A percentile compares a stretch with the other conserved stretches of the same genome.
These are phyloP conservation scores for Sarcophaga subvicina DNA, from an alignment of 2,888 invertebrate species.

Conservation along the genomic window DNA sequence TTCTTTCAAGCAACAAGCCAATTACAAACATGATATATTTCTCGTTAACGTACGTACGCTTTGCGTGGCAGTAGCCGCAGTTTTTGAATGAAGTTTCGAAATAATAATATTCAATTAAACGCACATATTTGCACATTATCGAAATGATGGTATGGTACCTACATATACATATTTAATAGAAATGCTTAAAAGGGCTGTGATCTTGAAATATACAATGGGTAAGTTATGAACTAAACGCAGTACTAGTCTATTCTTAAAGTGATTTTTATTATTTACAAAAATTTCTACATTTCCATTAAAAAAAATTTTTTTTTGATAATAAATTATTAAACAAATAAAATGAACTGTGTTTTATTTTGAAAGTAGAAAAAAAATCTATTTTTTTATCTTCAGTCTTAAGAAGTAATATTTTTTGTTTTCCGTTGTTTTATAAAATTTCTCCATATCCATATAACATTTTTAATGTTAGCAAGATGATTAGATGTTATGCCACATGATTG, in stretches of 20 bases:
- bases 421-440: too few relatives aligned
- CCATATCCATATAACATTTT: too few relatives aligned
- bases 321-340: constrained; percentile 1
- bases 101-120: constrained; percentile 47
- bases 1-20: constrained; percentile 66
- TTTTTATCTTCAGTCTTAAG: neutral
- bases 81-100: constrained; percentile 53
- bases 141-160: constrained; percentile 32
- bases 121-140: constrained; percentile 50
- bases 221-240: constrained; percentile 37
- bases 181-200: constrained; percentile 43
- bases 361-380: neutral
- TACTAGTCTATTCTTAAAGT: too few relatives aligned
- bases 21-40: constrained; percentile 61
- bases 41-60: constrained; percentile 53
- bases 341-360: neutral
- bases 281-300: neutral
- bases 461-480: too few relatives aligned
- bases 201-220: constrained; percentile 41
- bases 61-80: constrained; percentile 59
- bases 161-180: constrained; percentile 18
- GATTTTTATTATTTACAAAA: neutral
- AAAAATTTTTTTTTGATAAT: neutral
- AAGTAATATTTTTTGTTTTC: neutral
- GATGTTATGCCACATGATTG: too few relatives aligned